Evolutionary conservation across 2,113 vertebrate species (phyloP).

Genomic region (Urocolius indicus): DNA sequence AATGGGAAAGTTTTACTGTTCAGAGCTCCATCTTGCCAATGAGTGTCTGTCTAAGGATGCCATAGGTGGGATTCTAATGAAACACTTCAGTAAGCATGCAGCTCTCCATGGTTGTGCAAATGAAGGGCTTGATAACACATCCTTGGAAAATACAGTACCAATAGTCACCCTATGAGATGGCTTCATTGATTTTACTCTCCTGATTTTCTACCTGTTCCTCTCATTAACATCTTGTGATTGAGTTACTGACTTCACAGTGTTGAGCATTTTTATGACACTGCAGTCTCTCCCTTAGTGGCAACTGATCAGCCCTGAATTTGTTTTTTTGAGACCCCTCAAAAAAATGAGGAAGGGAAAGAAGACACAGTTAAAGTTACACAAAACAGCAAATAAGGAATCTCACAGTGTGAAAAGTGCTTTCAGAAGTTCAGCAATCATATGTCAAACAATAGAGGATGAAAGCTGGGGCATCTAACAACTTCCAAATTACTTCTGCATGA

Average conservation of each 20-base stretch:
- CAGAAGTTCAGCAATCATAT: not conserved
- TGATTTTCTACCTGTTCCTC: not conserved
- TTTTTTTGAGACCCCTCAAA: not conserved
- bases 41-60: not conserved
- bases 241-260: not conserved
- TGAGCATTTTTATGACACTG: not conserved
- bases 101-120: not conserved
- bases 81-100: not conserved
- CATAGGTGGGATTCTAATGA: not conserved
- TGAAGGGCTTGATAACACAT: not conserved
- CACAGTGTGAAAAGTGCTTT: not conserved
- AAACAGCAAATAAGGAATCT: not conserved
- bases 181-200: not conserved
- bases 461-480: not conserved
- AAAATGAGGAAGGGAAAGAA: not conserved
- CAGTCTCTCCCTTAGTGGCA: not conserved
- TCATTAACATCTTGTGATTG: not conserved
- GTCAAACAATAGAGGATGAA: not conserved
- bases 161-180: not conserved
- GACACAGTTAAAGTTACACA: not conserved
- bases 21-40: not conserved
- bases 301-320: not conserved
- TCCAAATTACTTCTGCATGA: not conserved
- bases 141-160: not conserved
- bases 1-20: not conserved